Percentiles rank a stretch among this genome's conserved stretches.
Conservation (phyloP, 2,113 vertebrate species). For the Hippocampus barbouri region DNA sequence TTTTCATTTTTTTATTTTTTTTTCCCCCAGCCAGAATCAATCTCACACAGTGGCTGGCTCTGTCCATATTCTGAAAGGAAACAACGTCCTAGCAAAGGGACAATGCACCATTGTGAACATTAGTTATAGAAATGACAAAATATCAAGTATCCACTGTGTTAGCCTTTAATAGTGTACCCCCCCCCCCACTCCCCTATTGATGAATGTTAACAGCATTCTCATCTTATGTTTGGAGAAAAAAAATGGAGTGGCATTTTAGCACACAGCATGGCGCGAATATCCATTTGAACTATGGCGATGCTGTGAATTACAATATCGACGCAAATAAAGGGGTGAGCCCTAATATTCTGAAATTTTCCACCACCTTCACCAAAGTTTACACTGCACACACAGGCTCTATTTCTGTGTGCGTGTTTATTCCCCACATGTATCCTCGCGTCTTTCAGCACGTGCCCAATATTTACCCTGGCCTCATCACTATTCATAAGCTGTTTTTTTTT, state of each 20-base stretch:
- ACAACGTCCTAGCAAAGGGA: not conserved
- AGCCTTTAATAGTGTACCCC: not conserved
- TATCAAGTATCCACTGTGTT: not conserved
- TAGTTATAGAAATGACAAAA: not conserved
- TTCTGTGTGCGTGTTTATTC: slow-evolving; percentile 27
- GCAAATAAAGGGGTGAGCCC: not conserved
- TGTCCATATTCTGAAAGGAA: not conserved
- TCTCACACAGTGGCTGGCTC: not conserved
- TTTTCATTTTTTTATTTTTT: not conserved
- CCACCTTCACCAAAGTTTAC: slow-evolving; percentile 5
- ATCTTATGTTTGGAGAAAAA: not conserved
- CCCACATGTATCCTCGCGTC: slow-evolving; percentile 32
- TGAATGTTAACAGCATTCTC: not conserved
- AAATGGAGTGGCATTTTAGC: not conserved
- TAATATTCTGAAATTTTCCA: not conserved
- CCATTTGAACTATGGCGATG: not conserved
- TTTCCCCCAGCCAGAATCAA: not conserved
- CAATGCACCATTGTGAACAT: not conserved
- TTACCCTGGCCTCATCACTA: slow-evolving; percentile 61
- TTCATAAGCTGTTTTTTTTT: slow-evolving; percentile 42
- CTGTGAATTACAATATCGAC: not conserved
- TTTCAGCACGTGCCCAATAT: slow-evolving; percentile 51
- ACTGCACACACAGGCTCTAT: not conserved
- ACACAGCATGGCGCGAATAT: not conserved
- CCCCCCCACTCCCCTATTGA: too few relatives aligned